Evolutionary conservation across 2,888 invertebrate species (phyloP).

Genomic region (Sinodicranocentrus sp.): DNA sequence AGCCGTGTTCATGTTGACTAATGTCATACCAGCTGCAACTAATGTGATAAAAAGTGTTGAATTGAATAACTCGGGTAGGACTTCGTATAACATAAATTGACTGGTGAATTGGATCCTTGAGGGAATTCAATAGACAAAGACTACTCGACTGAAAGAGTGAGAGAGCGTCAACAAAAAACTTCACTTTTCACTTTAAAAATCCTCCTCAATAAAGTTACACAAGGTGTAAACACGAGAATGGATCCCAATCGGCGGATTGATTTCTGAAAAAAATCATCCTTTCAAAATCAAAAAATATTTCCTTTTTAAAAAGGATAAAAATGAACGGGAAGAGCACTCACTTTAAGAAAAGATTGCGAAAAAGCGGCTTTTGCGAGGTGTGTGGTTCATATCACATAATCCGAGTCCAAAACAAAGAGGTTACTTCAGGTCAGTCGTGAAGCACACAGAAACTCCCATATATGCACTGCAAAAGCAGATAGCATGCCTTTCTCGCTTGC

Average conservation of each 20-base stretch:
- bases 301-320: neutral
- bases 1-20: no score
- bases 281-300: neutral
- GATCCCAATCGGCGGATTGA: no score
- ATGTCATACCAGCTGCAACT: no score
- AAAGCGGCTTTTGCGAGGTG: constrained; percentile 26
- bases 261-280: neutral
- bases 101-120: neutral
- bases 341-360: constrained; percentile 1
- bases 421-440: constrained; percentile 69
- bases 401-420: constrained; percentile 70
- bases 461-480: neutral
- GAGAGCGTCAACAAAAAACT: neutral
- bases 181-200: no score
- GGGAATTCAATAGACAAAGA: neutral
- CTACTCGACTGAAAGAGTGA: neutral
- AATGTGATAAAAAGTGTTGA: no score
- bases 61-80: no score
- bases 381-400: constrained; percentile 52
- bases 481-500: no score
- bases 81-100: no score
- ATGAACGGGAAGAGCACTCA: constrained; percentile 16
- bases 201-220: no score
- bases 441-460: constrained; percentile 44
- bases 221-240: no score